A percentile compares a stretch with the other conserved stretches of the same genome.
These are phyloP conservation scores for Merodon equestris DNA, from an alignment of 2,888 invertebrate genomes.

Conservation along the genomic window DNA sequence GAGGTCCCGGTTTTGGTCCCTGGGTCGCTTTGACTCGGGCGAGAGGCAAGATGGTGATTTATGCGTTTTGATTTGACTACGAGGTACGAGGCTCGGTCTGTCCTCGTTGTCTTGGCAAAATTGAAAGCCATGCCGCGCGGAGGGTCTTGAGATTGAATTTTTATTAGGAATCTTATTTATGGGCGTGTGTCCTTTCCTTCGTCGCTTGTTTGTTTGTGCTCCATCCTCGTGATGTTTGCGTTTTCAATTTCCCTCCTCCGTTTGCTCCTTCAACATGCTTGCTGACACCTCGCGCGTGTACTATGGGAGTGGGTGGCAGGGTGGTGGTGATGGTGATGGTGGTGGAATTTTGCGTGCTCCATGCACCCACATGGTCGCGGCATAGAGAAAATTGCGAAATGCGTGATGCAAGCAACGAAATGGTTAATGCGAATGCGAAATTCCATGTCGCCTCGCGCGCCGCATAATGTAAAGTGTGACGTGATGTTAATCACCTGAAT, in stretches of 20 bases:
- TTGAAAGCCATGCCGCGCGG: slow-evolving; percentile 56
- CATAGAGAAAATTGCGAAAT: slow-evolving; percentile 2
- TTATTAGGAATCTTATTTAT: slow-evolving; percentile 69
- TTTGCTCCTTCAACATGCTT: slow-evolving; percentile 29
- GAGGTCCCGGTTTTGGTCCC: slow-evolving; percentile 65
- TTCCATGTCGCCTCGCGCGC: slow-evolving; percentile 66
- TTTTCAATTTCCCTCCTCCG: slow-evolving; percentile 54
- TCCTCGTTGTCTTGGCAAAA: slow-evolving; percentile 43
- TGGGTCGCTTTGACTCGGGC: slow-evolving; percentile 16
- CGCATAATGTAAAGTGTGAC: slow-evolving; percentile 66
- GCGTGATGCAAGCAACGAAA: slow-evolving; percentile 27
- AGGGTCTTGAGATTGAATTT: slow-evolving; percentile 69
- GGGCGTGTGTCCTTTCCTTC: slow-evolving; percentile 51
- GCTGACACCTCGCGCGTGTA: slow-evolving; percentile 16
- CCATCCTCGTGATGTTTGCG: slow-evolving; percentile 41
- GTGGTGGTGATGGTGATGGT: not conserved
- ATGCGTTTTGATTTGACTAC: slow-evolving; percentile 73
- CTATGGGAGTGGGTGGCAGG: not conserved
- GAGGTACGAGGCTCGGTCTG: slow-evolving; percentile 68
- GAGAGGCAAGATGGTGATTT: slow-evolving; percentile 74
- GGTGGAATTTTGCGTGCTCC: slow-evolving; percentile 4
- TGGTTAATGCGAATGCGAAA: slow-evolving; percentile 46
- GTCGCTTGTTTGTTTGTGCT: slow-evolving; percentile 27
- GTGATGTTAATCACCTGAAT: slow-evolving; percentile 78
- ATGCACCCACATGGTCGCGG: slow-evolving; percentile 2